Evolutionary conservation across 1,140 invertebrate genomes (phyloP), one percentile per base, ranked within the genome.

Genomic region (Lerema accius): DNA sequence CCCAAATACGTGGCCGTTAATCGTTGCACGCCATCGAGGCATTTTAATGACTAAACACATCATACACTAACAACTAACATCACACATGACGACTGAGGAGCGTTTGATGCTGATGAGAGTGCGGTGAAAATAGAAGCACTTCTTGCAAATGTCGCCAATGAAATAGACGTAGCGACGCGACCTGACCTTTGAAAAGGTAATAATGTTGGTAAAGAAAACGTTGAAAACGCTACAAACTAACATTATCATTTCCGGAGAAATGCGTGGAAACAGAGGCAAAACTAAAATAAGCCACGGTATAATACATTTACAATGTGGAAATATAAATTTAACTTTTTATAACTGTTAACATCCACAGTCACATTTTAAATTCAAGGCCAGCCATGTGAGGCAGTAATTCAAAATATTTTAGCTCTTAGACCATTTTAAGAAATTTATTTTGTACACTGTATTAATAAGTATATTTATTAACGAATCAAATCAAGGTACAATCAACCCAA

Each of bases 11-110:
- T 10, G 16, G 14, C 45, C 35, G n/a, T 68, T 64, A 64, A 56
- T 69, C 40, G 42, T 39, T 23, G 67, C 73, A 77, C 65, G 69
- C 67, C 62, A 73, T 60, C 56, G 65, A 68, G 58, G 69, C 68
- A 69, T 74, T 72, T 66, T 82, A 72, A 78, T 69, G 61, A 73
- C 46, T 48, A 46, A 61, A 71, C 62, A 63, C 65, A 67, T 64
- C 65, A 67, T 49, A 40, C 23, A 26, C n/a, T n/a, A n/a, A n/a
- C n/a, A n/a, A n/a, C n/a, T n/a, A 56, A n/a, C 46, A 17, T 23
- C 14, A 62, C 37, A 42, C 40, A 58, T 17, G 46, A 16, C 40
- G 19, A 26, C 43, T 16, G 62, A 49, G 49, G 50, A 50, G 45
- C 45, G 23, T 37, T 42, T 40, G 40, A 9, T 17, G 35, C 10